phyloP scores from a whole-genome alignment of 1,140 invertebrate species.

The Zaprionus ghesquierei region DNA sequence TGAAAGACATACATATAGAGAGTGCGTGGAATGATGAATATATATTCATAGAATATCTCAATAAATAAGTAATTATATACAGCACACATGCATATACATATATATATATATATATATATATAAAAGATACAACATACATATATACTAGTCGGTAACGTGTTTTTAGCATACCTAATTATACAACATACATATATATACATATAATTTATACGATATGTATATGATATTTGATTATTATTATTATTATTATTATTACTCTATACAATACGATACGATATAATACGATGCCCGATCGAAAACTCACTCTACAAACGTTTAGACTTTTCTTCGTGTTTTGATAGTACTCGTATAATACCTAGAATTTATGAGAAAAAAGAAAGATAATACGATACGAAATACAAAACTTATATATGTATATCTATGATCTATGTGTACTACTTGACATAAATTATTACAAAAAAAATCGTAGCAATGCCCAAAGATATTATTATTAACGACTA shows the following conservation, averaged over 20 bases:
- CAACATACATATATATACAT: constrained; percentile 54
- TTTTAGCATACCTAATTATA: constrained; percentile 47
- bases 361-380: constrained; percentile 3
- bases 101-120: constrained; percentile 38
- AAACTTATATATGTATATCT: constrained; percentile 54
- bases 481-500: constrained; percentile 72
- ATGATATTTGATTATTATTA: constrained; percentile 1
- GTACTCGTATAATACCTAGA: constrained; percentile 35
- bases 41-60: constrained; percentile 78
- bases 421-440: constrained; percentile 65
- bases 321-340: constrained; percentile 47
- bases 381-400: not conserved
- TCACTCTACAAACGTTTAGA: constrained; percentile 45
- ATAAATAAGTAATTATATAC: constrained; percentile 62
- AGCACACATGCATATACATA: constrained; percentile 25
- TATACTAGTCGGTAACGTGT: constrained; percentile 54
- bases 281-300: constrained; percentile 12
- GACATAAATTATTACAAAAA: constrained; percentile 27
- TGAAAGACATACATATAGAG: constrained; percentile 33
- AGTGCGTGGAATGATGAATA: constrained; percentile 29
- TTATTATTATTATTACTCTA: no score
- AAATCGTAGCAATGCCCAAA: constrained; percentile 69
- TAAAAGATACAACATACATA: constrained; percentile 52
- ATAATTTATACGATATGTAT: constrained; percentile 30
- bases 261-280: not conserved